Base-by-base conservation (phyloP, 2,113 vertebrate genomes). In the Cyphomyrus plagiostoma region DNA sequence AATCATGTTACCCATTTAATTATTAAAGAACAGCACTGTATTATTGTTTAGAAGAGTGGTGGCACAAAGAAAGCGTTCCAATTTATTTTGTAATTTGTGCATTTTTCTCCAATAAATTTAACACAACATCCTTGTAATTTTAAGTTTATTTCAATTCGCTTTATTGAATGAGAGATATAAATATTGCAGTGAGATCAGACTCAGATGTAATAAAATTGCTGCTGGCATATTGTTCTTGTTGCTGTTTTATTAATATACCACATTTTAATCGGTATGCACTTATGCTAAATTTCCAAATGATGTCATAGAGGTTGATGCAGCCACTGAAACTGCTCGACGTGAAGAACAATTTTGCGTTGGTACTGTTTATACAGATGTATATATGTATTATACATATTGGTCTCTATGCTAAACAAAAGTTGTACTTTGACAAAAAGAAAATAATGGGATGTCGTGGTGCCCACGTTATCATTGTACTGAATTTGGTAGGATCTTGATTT, bases 71-170 rank as follows among this genome's bases (percentile, higher is more conserved):
- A 53, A 87, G n/a, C n/a, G 50, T 19, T 56, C 50, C 85, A 53
- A 53, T 87, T 35, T 87, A 15, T 84, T 84, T n/a, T 84, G 7
- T 46, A 84, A 84, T 84, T 84, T 84, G 42, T 49, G 15, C 85
- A 84, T 84, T 53, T 87, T n/a, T 56, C 26, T 56, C 30, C 26
- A 49, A n/a, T 84, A 84, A 87, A 87, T 87, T 87, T 35, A 56
- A 39, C 30, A 15, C 46, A 56, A 26, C 26, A 26, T 35, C n/a
- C 49, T 84, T 23, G 45, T n/a, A 84, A 46, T 84, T 84, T 83
- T n/a, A 86, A 30, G 85, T 86, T 86, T 86, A 19, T 35, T 39
- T 86, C 85, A 52, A 86, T 52, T 49, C 26, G 11, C 8, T 30
- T 49, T 30, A 87, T 35, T 35, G 46, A 49, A n/a, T 48, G 56